Base-by-base conservation (phyloP, 2,113 vertebrate genomes). In the Pelvicachromis taeniatus region DNA sequence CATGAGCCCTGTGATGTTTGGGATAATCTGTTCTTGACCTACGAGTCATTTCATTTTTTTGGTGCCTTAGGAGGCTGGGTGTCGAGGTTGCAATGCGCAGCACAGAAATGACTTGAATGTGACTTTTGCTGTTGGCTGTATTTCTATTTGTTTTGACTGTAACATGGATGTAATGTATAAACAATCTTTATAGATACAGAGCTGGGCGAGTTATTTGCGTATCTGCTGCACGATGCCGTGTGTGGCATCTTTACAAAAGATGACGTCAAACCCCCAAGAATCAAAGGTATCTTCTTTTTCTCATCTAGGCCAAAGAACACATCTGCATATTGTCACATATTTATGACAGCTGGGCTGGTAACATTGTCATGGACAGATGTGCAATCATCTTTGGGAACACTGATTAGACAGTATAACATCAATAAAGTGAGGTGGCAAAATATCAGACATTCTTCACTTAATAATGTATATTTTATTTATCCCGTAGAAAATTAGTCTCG, bases 121-220 rank as follows among this genome's bases (percentile, higher is more conserved):
- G 91, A 92, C 89, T 78, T 75, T 89, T 90, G 61, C 83, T 91
- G 86, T 91, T 65, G 78, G 87, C 81, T 88, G 84, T 90, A 85
- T 91, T 89, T 90, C 81, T 88, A 77, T 91, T 90, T 89, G 78
- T 82, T 85, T 92, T 83, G 88, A 85, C 85, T 92, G 89, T 90
- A 92, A 70, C 86, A 63, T 90, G 87, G 88, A 85, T 89, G 92
- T 91, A 33, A 59, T 83, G 88, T 87, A 93, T 93, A 94, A 94
- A 94, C 77, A 83, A 80, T 88, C 88, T 93, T 92, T 94, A 84
- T 94, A 92, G 88, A 92, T 59, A 84, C 31, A 38, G 52, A 84
- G 80, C 53, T 13, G 61, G 26, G 48, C 80, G 33, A 10, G 1
- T 86, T 63, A 68, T 82, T 87, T 83, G 7, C 38, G 4, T 13